Evolutionary conservation across 2,797 vertebrate species (phyloP).

Genomic region (Phataginus tetradactyla): DNA sequence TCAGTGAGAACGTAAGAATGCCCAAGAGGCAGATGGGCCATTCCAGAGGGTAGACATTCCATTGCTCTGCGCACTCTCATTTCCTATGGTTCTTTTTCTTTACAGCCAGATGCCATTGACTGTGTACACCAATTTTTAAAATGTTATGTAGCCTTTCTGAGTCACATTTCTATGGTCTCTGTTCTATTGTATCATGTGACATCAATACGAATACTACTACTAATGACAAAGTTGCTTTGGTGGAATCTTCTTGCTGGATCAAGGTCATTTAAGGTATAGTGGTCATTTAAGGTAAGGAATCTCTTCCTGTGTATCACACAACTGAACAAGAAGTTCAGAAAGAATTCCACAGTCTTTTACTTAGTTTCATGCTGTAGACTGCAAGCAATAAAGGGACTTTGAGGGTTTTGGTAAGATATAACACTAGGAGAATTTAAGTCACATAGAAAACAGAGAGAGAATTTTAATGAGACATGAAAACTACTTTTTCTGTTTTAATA

Average conservation of each 20-base stretch:
- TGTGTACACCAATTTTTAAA: background rate
- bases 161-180: background rate
- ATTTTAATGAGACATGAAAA: background rate
- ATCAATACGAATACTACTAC: background rate
- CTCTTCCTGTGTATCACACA: background rate
- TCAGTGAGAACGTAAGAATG: background rate
- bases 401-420: background rate
- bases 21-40: background rate
- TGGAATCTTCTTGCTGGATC: background rate
- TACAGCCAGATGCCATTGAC: background rate
- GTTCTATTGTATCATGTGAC: background rate
- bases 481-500: constrained; percentile 4
- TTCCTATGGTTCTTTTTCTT: background rate
- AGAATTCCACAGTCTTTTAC: background rate
- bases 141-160: background rate
- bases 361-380: background rate
- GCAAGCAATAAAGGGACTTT: background rate
- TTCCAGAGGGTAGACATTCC: background rate
- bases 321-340: background rate
- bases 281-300: background rate
- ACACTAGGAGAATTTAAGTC: background rate
- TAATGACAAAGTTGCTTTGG: background rate
- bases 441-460: background rate
- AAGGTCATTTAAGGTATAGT: background rate
- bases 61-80: background rate